phyloP scores from a whole-genome alignment of 2,113 vertebrate species.

The Alligator sinensis region DNA sequence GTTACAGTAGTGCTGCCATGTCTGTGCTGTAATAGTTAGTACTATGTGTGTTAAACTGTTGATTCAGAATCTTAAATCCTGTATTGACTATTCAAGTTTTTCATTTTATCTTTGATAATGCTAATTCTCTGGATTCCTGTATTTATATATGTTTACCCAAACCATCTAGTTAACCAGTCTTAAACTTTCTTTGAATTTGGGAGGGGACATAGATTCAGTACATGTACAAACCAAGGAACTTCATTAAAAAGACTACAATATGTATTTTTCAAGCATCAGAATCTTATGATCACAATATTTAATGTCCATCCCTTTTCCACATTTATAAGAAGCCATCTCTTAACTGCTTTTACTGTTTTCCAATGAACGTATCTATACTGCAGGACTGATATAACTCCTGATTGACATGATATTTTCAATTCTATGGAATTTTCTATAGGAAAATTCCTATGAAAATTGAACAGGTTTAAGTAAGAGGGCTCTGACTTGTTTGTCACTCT shows the following conservation, averaged over 20 bases:
- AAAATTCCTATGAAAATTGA: background rate
- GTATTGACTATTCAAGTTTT: background rate
- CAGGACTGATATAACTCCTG: background rate
- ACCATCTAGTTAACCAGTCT: background rate
- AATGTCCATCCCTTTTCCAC: fast-evolving
- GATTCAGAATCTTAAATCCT: background rate
- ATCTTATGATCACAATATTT: background rate
- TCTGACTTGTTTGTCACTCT: background rate
- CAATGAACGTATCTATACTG: background rate
- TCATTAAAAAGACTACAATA: fast-evolving
- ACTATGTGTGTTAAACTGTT: background rate
- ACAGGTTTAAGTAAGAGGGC: background rate
- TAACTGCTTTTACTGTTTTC: slow-evolving; percentile 24
- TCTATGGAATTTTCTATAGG: slow-evolving; percentile 10
- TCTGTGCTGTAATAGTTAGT: no score
- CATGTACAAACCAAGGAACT: fast-evolving
- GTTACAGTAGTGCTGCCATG: no score
- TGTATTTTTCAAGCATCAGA: background rate
- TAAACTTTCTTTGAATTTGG: background rate
- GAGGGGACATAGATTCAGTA: background rate
- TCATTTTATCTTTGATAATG: background rate
- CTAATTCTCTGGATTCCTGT: background rate
- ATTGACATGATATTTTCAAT: slow-evolving; percentile 28
- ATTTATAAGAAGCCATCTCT: slow-evolving; percentile 31
- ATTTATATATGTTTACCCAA: background rate